Evolutionary conservation across 2,888 invertebrate species (phyloP).

Genomic region (Malthinus seriepunctatus): DNA sequence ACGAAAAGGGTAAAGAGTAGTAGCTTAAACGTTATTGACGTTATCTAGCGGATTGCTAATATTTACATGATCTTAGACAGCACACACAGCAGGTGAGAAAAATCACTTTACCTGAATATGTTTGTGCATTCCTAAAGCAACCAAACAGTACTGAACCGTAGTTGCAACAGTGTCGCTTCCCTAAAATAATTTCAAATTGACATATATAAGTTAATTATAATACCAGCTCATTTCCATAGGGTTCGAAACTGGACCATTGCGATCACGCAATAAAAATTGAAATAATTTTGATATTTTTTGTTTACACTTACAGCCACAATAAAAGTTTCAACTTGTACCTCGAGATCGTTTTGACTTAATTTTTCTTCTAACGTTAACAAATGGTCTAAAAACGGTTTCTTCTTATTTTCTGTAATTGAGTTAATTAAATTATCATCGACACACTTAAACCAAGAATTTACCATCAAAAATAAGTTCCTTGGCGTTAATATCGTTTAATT

Average conservation of each 20-base stretch:
- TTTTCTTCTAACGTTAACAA: neutral
- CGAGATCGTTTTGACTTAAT: neutral
- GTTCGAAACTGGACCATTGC: too few relatives aligned
- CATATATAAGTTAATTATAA: neutral
- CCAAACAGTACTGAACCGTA: neutral
- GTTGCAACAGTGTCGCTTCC: neutral
- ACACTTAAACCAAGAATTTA: neutral
- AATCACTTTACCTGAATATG: neutral
- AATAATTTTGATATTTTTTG: neutral
- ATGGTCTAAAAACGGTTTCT: neutral
- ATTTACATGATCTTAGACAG: too few relatives aligned
- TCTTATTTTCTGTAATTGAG: neutral
- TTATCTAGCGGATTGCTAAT: too few relatives aligned
- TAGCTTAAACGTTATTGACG: too few relatives aligned
- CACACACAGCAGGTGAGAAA: too few relatives aligned
- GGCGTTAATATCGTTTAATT: neutral
- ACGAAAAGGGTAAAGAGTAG: too few relatives aligned
- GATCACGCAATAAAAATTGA: too few relatives aligned
- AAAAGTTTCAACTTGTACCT: neutral
- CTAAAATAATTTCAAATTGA: neutral
- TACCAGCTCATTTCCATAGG: too few relatives aligned
- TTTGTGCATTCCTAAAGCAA: neutral
- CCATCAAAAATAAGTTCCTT: neutral
- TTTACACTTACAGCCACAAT: neutral
- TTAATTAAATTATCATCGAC: neutral